A percentile compares a stretch with the other conserved stretches of the same genome.
phyloP scores from a whole-genome alignment of 2,113 vertebrate species.

The Pteruthius melanotis region DNA sequence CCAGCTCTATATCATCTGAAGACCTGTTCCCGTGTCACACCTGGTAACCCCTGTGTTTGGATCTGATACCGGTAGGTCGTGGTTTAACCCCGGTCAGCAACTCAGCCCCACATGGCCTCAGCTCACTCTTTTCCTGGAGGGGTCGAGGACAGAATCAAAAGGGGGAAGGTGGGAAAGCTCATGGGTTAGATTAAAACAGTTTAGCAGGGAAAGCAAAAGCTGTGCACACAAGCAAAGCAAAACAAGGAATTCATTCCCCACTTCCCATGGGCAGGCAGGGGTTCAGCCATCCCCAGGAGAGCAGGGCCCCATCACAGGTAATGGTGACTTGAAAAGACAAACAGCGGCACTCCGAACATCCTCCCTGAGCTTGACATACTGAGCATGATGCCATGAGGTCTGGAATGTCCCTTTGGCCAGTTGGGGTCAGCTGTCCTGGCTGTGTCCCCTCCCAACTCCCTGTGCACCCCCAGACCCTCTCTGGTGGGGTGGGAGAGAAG shows the following conservation, averaged over 20 bases:
- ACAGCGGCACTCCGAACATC: background rate
- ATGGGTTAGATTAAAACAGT: background rate
- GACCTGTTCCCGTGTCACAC: background rate
- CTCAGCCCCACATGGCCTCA: background rate
- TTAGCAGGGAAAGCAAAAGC: background rate
- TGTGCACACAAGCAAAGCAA: background rate
- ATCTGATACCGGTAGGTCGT: background rate
- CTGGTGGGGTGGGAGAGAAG: background rate
- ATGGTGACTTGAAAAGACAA: background rate
- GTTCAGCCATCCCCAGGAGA: background rate
- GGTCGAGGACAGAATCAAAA: background rate
- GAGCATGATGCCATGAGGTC: background rate
- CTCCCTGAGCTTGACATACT: background rate
- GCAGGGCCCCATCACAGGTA: background rate
- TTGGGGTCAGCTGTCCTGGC: background rate
- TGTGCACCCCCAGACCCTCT: fast-evolving
- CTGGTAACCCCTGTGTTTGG: background rate
- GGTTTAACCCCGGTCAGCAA: background rate
- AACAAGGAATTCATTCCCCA: background rate
- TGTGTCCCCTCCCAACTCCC: background rate
- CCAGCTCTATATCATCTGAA: background rate
- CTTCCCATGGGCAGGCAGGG: background rate
- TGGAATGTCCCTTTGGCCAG: background rate
- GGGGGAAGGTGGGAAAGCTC: background rate
- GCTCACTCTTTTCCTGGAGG: background rate